These are phyloP conservation scores for Miichthys miiuy DNA, from an alignment of 2,797 vertebrate genomes.

Conservation along the genomic window DNA sequence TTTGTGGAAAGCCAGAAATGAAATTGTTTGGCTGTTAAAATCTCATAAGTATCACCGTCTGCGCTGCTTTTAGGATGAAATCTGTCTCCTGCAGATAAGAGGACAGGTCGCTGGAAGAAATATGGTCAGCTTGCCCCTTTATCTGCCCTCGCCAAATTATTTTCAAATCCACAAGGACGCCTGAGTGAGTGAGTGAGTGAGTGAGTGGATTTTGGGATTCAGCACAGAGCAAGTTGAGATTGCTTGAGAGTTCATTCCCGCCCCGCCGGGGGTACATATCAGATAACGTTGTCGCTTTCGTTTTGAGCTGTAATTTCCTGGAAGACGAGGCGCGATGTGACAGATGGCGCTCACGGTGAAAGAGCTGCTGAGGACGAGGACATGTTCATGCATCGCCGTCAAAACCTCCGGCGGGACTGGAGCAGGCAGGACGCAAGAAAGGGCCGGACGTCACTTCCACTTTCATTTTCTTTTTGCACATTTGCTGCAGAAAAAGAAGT, in stretches of 20 bases:
- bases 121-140: conserved; percentile 6
- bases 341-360: conserved; percentile 68
- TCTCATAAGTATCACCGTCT: background rate
- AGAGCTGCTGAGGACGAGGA: conserved; percentile 58
- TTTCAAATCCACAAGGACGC: conserved; percentile 43
- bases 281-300: conserved; percentile 60
- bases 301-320: conserved; percentile 71
- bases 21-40: conserved; percentile 34
- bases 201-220: conserved; percentile 58
- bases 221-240: conserved; percentile 42
- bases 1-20: background rate
- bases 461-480: background rate
- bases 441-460: background rate
- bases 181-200: conserved; percentile 20
- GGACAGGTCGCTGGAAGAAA: conserved; percentile 17
- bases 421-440: background rate
- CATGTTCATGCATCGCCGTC: conserved; percentile 30
- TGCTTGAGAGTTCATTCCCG: conserved; percentile 27
- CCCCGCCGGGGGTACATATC: conserved; percentile 46
- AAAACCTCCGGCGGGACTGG: conserved; percentile 8
- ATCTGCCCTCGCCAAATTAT: conserved; percentile 32
- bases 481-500: conserved; percentile 1
- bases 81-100: conserved; percentile 16
- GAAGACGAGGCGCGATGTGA: conserved; percentile 67
- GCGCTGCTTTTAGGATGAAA: conserved; percentile 4